Evolutionary conservation across 2,113 vertebrate genomes (phyloP).

Genomic region (Dasyornis broadbenti): DNA sequence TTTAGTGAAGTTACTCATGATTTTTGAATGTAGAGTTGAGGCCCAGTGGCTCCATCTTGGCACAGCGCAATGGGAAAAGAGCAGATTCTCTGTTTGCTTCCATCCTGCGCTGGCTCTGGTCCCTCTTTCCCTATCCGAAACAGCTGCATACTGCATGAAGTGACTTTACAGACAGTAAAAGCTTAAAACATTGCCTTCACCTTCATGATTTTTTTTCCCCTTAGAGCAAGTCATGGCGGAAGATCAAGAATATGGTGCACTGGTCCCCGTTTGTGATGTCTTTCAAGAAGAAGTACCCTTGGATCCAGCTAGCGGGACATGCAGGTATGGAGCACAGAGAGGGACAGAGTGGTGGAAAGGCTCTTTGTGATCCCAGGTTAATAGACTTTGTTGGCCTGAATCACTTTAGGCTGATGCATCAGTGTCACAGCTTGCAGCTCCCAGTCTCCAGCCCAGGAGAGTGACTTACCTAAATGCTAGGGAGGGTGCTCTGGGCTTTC

Average conservation of each 20-base stretch:
- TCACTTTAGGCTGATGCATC: background rate
- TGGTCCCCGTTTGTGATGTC: slow-evolving; percentile 99
- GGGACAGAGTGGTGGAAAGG: background rate
- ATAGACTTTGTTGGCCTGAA: background rate
- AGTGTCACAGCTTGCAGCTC: background rate
- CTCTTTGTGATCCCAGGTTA: background rate
- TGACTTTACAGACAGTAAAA: background rate
- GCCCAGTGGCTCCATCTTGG: background rate
- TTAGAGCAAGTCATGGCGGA: slow-evolving; percentile 97
- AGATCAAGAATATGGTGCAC: slow-evolving; percentile 99
- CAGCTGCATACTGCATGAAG: background rate
- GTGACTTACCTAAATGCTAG: background rate
- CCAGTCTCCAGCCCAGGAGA: background rate
- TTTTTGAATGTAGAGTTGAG: background rate
- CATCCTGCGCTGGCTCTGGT: background rate
- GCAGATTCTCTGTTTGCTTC: slow-evolving; percentile 26
- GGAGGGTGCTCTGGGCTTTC: background rate
- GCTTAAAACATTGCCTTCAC: background rate
- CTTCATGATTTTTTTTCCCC: background rate
- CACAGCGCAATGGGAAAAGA: slow-evolving; percentile 12
- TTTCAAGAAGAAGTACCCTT: slow-evolving; percentile 99
- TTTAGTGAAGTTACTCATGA: background rate
- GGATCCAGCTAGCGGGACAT: slow-evolving; percentile 96
- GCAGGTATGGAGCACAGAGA: slow-evolving; percentile 75
- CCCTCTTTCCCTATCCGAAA: background rate